Percentiles rank a stretch among this genome's conserved stretches.
Conservation (phyloP, 1,140 invertebrate species). For the Plodia interpunctella region DNA sequence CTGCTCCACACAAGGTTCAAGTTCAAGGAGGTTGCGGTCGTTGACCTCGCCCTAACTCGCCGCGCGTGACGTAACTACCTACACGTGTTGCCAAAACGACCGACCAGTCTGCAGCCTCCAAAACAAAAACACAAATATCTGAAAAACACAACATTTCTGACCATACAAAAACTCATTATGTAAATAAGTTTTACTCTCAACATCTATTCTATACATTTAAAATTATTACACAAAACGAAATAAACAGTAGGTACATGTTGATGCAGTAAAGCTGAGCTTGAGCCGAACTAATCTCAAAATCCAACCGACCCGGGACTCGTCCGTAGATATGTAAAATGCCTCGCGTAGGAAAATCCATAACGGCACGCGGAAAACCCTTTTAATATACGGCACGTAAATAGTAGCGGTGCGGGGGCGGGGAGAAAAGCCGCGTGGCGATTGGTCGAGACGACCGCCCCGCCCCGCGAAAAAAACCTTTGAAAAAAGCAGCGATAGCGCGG, state of each 20-base stretch:
- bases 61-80: neutral
- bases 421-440: slow-evolving; percentile 32
- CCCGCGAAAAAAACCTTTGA: slow-evolving; percentile 51
- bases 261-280: neutral
- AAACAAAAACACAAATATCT: neutral
- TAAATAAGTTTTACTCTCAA: neutral
- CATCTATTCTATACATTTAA: neutral
- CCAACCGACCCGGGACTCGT: slow-evolving; percentile 8
- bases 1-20: slow-evolving; percentile 19
- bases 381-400: slow-evolving; percentile 74
- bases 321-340: slow-evolving; percentile 59
- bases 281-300: neutral
- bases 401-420: slow-evolving; percentile 26
- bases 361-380: slow-evolving; percentile 72
- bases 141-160: neutral
- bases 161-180: neutral
- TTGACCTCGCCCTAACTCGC: slow-evolving; percentile 18
- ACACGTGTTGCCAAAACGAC: slow-evolving; percentile 6
- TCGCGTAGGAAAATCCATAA: slow-evolving; percentile 67
- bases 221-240: neutral
- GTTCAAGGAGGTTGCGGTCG: slow-evolving; percentile 21
- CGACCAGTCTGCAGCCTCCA: neutral
- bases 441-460: slow-evolving; percentile 29
- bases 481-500: slow-evolving; percentile 56
- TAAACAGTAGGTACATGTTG: neutral